phyloP scores from a whole-genome alignment of 2,888 invertebrate genomes.

The Aethes cnicana region DNA sequence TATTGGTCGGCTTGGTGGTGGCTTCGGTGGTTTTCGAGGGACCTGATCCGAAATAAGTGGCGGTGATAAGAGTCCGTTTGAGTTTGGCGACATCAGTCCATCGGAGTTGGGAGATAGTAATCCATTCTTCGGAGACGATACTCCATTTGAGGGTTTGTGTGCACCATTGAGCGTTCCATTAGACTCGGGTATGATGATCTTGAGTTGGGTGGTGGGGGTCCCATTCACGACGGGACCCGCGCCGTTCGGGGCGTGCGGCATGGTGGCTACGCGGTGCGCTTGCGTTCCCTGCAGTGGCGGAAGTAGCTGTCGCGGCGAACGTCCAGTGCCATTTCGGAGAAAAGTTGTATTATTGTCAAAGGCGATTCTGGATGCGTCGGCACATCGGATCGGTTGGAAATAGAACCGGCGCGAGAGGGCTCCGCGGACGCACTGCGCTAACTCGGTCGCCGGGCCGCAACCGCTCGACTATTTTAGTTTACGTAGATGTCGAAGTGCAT shows the following conservation, averaged over 20 bases:
- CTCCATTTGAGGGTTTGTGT: constrained; percentile 35
- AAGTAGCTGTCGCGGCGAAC: constrained; percentile 69
- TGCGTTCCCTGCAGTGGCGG: constrained; percentile 71
- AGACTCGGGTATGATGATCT: constrained; percentile 65
- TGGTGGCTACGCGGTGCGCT: constrained; percentile 56
- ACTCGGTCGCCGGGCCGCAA: constrained; percentile 78
- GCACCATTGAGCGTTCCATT: constrained; percentile 42
- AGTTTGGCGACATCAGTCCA: constrained; percentile 62
- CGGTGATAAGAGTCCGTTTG: constrained; percentile 32
- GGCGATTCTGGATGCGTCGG: constrained; percentile 67
- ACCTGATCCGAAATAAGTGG: constrained; percentile 65
- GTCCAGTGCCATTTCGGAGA: constrained; percentile 76
- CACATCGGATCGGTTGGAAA: constrained; percentile 73
- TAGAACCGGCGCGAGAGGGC: constrained; percentile 79
- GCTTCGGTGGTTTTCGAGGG: constrained; percentile 72
- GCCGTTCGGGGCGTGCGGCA: constrained; percentile 62
- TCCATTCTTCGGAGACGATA: constrained; percentile 40
- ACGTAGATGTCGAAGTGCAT: constrained; percentile 80
- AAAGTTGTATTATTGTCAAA: constrained; percentile 69
- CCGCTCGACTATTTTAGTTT: constrained; percentile 79
- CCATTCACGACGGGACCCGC: constrained; percentile 44
- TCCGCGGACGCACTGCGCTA: constrained; percentile 77
- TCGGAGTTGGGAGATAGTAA: constrained; percentile 56
- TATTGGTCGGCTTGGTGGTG: constrained; percentile 62
- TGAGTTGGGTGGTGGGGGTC: constrained; percentile 49